phyloP scores from a whole-genome alignment of 2,797 vertebrate genomes.

The Picus viridis region DNA sequence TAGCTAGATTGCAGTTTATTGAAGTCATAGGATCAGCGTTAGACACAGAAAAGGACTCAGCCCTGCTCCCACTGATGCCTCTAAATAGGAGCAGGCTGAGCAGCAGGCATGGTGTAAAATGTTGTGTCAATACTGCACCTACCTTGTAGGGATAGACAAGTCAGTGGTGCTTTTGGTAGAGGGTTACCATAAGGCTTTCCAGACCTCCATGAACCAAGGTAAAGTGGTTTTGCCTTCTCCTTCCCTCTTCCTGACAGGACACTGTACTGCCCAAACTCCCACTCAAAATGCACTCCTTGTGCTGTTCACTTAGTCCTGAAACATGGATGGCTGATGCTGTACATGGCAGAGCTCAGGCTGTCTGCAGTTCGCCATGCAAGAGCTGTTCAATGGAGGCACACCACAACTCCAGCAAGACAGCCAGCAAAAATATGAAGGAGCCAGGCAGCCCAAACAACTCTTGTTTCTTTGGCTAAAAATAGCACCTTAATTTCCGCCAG shows the following conservation, averaged over 20 bases:
- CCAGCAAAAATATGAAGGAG: background rate
- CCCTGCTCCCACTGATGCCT: background rate
- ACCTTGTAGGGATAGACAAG: background rate
- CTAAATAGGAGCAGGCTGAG: background rate
- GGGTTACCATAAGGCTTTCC: background rate
- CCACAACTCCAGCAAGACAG: accelerated
- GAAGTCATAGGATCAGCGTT: background rate
- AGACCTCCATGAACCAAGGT: background rate
- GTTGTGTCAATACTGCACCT: accelerated
- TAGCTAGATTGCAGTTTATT: too few relatives aligned
- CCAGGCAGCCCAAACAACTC: background rate
- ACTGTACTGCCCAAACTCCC: background rate
- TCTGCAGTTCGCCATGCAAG: accelerated
- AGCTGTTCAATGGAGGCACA: background rate
- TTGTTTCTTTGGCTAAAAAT: background rate
- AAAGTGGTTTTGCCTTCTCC: background rate
- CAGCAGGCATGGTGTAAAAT: background rate
- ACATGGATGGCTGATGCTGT: accelerated
- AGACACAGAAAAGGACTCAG: background rate
- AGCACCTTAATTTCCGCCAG: background rate
- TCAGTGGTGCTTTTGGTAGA: background rate
- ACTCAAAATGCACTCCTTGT: accelerated
- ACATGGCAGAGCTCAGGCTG: background rate
- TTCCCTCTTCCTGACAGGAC: background rate
- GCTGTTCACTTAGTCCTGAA: background rate